Evolutionary conservation across 2,797 vertebrate species (phyloP), one percentile per base, ranked within the genome.

Genomic region (Pseudochirops corinnae): DNA sequence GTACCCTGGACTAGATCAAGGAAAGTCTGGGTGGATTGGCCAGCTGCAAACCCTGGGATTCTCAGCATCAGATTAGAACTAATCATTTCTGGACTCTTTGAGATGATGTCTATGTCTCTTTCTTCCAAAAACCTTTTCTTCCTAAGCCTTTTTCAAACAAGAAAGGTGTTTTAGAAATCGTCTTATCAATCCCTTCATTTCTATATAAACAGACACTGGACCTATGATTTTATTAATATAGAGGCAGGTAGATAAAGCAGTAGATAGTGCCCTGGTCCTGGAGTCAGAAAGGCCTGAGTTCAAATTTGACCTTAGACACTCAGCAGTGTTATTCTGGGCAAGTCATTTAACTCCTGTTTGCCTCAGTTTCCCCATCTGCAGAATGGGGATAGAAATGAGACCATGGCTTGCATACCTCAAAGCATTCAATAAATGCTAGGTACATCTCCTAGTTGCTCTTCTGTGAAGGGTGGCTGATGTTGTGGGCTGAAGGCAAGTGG

Each of bases 1-100:
- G 0, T 33, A 29, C 31, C 57, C 90, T 9, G 87, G 0, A 24
- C n/a, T 74, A 18, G 52, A 29, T 1, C 26, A 1, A 9, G 0
- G 10, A 14, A 55, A 52, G 10, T 93, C 55, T 9, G 56, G 29
- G 90, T 4, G 93, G 46, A n/a, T 90, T 62, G 93, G 74, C 50
- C 56, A n/a, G 13, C 18, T 96, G 50, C 57, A 14, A 18, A 21
- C 56, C 10, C 50, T 14, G 24, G 93, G 67, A 31, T 82, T 82
- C 55, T 94, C 90, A 29, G 31, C 93, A 95, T 97, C 87, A 31
- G 24, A 10, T 94, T 57, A 60, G 50, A 33, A 90, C 16, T 90
- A 90, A 50, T 29, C 74, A 2, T 91, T 94, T 95, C 50, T 87
- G 28, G 90, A 0, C 58, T 92, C 55, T 67, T 96, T 56, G 29